Conservation (phyloP, 2,888 invertebrate genomes). For the Agrilus mali region DNA sequence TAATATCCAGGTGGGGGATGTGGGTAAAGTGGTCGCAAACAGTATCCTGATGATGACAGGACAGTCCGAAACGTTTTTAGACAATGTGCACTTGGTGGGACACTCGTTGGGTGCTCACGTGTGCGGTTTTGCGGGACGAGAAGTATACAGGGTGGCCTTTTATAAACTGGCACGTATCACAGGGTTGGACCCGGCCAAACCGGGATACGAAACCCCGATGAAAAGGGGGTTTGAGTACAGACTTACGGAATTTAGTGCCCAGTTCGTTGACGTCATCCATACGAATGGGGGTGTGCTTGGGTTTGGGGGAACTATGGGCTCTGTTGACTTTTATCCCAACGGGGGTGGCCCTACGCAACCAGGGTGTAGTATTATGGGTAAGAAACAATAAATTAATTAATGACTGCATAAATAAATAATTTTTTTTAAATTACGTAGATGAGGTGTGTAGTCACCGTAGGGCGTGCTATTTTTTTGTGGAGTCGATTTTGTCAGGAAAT, state of each 20-base stretch:
- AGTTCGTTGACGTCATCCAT: slow-evolving; percentile 1
- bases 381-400: too few relatives aligned
- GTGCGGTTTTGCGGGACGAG: slow-evolving; percentile 1
- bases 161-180: slow-evolving; percentile 1
- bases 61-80: background rate
- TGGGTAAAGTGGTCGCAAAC: slow-evolving; percentile 1
- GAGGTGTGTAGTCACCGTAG: slow-evolving; percentile 1
- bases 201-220: background rate
- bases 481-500: slow-evolving; percentile 1
- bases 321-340: slow-evolving; percentile 1
- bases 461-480: background rate
- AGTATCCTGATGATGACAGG: background rate
- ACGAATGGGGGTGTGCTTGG: slow-evolving; percentile 1
- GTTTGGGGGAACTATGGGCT: background rate
- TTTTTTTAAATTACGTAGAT: too few relatives aligned
- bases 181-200: background rate
- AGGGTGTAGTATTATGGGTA: slow-evolving; percentile 2
- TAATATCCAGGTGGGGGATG: background rate
- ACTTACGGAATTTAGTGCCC: background rate
- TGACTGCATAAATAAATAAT: background rate
- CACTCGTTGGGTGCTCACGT: slow-evolving; percentile 3
- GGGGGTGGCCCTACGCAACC: slow-evolving; percentile 1
- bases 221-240: background rate
- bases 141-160: background rate
- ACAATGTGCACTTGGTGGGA: slow-evolving; percentile 1